Percentiles rank a stretch among this genome's conserved stretches.
Evolutionary conservation across 2,888 invertebrate genomes (phyloP).

Genomic region (Mythimna ferrago): DNA sequence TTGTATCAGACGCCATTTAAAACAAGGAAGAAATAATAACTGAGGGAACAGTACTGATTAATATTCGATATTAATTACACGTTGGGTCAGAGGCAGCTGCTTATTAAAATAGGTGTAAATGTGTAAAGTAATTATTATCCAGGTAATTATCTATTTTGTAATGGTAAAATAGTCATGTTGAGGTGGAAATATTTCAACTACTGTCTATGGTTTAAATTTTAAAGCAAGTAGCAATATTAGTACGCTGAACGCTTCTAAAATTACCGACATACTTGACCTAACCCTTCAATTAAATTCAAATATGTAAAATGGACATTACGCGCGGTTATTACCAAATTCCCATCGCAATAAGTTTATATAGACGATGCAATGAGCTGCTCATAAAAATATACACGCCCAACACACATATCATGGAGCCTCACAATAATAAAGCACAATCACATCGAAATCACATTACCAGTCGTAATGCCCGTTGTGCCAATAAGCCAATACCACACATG

Average conservation of each 20-base stretch:
- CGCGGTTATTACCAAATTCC: slow-evolving; percentile 19
- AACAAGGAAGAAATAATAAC: slow-evolving; percentile 51
- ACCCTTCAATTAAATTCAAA: background rate
- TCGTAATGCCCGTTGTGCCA: slow-evolving; percentile 49
- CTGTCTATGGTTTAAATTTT: background rate
- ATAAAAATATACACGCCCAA: slow-evolving; percentile 16
- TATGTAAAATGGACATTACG: background rate
- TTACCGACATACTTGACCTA: background rate
- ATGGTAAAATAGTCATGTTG: slow-evolving; percentile 19
- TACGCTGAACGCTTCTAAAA: no score
- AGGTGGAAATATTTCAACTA: background rate
- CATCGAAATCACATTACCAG: slow-evolving; percentile 55
- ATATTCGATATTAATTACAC: slow-evolving; percentile 61
- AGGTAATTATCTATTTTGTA: slow-evolving; percentile 26
- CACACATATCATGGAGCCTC: slow-evolving; percentile 19
- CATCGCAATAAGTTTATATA: background rate
- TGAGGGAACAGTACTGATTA: slow-evolving; percentile 56
- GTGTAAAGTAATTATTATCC: slow-evolving; percentile 53
- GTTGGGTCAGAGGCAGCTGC: slow-evolving; percentile 52
- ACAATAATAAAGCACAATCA: slow-evolving; percentile 32
- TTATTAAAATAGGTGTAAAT: slow-evolving; percentile 60
- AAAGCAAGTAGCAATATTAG: background rate
- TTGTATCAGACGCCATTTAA: slow-evolving; percentile 44
- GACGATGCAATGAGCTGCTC: background rate
- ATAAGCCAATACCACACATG: slow-evolving; percentile 34